Evolutionary conservation across 2,797 vertebrate species (phyloP), one percentile per base, ranked within the genome.

Genomic region (Pteropus rufus): DNA sequence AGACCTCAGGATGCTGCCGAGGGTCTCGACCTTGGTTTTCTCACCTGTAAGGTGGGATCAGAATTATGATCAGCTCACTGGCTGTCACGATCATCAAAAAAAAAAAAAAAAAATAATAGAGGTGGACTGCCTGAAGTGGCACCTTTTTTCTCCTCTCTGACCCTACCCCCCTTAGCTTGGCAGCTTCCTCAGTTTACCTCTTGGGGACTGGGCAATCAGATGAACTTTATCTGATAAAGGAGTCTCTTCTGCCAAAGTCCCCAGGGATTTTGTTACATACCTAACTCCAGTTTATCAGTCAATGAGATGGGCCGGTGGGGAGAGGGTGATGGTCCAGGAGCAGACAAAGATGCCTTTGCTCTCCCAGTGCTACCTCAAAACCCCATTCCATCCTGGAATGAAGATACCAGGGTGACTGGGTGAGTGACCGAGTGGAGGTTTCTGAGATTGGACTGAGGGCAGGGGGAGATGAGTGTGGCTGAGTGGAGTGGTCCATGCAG

Each of bases 221-320:
- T 89, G 94, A 84, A 19, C n/a, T 62, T 67, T 21, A 72, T 77
- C 84, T 92, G 23, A 92, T 79, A 75, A 64, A 41, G 39, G 82
- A 34, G 65, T 82, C 88, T 83, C 91, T 91, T 73, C 41, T 82
- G 77, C 49, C 58, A 62, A 29, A 72, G 89, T 95, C 96, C 88
- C 92, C 79, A 65, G 86, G 80, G 84, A 73, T 56, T 52, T 56
- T 58, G 41, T 75, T 75, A 60, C 39, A 12, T 1, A 10, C 76
- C 64, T 39, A 58, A 60, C 52, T 82, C 52, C 58, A 56, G 29
- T 19, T 54, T 76, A 62, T 82, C 44, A 16, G 44, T 24, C 16
- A 49, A 11, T 0, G 2, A 58, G 56, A 24, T 7, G n/a, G 46
- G 34, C 1, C 31, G 67, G 72, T 0, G 8, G 49, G 88, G 64